These are phyloP conservation scores for Peucedramus taeniatus DNA, from an alignment of 2,113 vertebrate species.

Conservation along the genomic window DNA sequence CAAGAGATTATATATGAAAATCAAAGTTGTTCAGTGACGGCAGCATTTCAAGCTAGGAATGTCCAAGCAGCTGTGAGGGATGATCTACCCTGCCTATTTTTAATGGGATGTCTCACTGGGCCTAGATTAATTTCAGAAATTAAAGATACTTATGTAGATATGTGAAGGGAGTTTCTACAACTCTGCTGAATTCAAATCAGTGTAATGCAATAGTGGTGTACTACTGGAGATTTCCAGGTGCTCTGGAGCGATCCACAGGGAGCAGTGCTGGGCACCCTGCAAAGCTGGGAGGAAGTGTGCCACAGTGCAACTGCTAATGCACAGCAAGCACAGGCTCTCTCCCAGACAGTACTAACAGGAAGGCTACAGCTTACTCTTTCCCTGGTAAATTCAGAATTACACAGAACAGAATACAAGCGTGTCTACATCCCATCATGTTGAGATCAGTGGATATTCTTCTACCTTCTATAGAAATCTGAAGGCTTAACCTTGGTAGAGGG, in stretches of 20 bases:
- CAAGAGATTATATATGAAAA: background rate
- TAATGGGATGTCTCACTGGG: constrained; percentile 9
- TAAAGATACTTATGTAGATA: background rate
- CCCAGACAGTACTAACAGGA: background rate
- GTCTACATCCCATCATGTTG: background rate
- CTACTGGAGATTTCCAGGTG: background rate
- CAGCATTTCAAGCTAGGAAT: constrained; percentile 14
- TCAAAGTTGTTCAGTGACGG: background rate
- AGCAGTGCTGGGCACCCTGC: background rate
- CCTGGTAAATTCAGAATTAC: background rate
- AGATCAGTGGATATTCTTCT: background rate
- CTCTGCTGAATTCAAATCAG: background rate
- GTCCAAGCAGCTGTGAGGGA: constrained; percentile 13
- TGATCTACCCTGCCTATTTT: constrained; percentile 30
- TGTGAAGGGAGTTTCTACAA: background rate
- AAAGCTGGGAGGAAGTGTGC: background rate
- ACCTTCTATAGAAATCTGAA: background rate
- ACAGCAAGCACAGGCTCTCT: background rate
- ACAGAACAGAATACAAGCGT: background rate
- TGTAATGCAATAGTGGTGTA: background rate
- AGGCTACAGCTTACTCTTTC: background rate
- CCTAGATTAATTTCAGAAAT: background rate
- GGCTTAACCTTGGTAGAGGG: background rate
- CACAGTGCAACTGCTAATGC: background rate
- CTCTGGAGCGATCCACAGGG: fast-evolving